phyloP scores from a whole-genome alignment of 2,888 invertebrate genomes.

The Helicoverpa assulta region DNA sequence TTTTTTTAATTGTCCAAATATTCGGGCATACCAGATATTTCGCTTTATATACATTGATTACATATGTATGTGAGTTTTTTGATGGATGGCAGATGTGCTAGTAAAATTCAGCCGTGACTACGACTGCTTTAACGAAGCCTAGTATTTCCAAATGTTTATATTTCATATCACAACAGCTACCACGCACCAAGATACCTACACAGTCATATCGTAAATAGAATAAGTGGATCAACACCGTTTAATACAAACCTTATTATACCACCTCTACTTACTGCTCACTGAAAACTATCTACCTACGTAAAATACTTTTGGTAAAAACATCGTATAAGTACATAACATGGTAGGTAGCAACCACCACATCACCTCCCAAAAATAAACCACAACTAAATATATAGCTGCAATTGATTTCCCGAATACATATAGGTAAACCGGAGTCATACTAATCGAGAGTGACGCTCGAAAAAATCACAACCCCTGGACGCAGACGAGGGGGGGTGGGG shows the following conservation, averaged over 20 bases:
- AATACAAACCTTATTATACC: neutral
- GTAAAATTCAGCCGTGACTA: neutral
- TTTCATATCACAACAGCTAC: neutral
- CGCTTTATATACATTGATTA: constrained; percentile 13
- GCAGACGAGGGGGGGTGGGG: constrained; percentile 69
- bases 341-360: neutral
- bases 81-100: neutral
- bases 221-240: neutral
- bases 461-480: constrained; percentile 84
- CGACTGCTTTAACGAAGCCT: too few relatives aligned
- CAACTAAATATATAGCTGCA: constrained; percentile 53
- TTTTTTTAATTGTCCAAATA: constrained; percentile 60
- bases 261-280: neutral
- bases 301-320: neutral
- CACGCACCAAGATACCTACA: neutral
- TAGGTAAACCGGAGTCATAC: constrained; percentile 70
- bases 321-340: neutral
- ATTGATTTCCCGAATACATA: constrained; percentile 64
- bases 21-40: constrained; percentile 43
- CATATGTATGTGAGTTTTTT: constrained; percentile 11
- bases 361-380: constrained; percentile 8
- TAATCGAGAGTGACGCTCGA: constrained; percentile 85
- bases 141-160: neutral
- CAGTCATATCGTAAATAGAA: neutral
- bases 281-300: neutral